Evolutionary conservation across 2,113 vertebrate species (phyloP).

Genomic region (Serilophus lunatus): DNA sequence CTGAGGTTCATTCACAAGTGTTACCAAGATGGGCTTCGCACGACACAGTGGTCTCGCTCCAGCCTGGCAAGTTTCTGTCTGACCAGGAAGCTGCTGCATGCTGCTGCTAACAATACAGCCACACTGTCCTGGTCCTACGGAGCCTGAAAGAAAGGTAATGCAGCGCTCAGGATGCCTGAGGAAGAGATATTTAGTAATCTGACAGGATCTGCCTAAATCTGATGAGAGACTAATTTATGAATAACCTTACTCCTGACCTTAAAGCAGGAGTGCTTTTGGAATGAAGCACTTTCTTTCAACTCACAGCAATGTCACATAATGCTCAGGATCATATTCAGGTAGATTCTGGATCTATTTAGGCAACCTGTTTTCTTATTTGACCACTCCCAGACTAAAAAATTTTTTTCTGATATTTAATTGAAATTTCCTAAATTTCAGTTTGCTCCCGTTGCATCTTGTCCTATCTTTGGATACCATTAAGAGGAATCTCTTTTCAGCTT

Average conservation of each 20-base stretch:
- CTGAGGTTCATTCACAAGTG: neutral
- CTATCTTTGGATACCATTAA: neutral
- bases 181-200: neutral
- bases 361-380: neutral
- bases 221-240: neutral
- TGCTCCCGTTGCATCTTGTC: neutral
- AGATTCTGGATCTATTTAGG: neutral
- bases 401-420: neutral
- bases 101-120: neutral
- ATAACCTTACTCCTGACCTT: neutral
- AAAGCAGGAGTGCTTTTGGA: neutral
- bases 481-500: neutral
- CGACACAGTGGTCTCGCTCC: neutral
- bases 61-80: neutral
- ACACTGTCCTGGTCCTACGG: neutral
- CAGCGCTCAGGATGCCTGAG: fast-evolving
- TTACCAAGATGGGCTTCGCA: no score
- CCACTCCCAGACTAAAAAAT: neutral
- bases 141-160: neutral
- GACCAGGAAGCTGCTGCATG: neutral
- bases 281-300: neutral
- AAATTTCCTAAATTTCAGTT: neutral
- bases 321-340: neutral
- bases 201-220: neutral
- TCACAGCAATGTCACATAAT: neutral